These are phyloP conservation scores for Caenorhabditis virilis DNA, from an alignment of 2,888 invertebrate genomes.

Conservation along the genomic window DNA sequence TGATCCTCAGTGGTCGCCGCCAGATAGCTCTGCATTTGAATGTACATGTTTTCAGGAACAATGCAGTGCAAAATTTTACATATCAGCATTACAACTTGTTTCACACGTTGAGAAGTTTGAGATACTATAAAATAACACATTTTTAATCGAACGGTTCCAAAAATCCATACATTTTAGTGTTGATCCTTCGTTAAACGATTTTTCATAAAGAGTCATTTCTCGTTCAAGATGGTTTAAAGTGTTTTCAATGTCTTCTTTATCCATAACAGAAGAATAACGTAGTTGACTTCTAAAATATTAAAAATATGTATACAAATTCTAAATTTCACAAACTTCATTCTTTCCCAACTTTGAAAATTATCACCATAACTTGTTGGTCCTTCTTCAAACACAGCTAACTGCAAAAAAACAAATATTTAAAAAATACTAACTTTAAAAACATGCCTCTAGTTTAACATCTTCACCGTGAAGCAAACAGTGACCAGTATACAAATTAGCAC, in stretches of 20 bases:
- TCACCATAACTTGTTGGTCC: neutral
- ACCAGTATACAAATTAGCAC: conserved; percentile 60
- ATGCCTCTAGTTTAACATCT: conserved; percentile 57
- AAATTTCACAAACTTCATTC: conserved; percentile 31
- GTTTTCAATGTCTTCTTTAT: conserved; percentile 50
- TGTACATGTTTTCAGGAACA: conserved; percentile 44
- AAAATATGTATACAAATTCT: neutral
- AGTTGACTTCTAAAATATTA: conserved; percentile 30
- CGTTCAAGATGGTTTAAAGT: conserved; percentile 24
- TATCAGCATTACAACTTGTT: conserved; percentile 67
- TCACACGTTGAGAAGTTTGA: conserved; percentile 29
- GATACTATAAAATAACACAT: conserved; percentile 33
- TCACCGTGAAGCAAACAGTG: conserved; percentile 56
- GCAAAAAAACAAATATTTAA: too few relatives aligned
- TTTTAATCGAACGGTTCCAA: too few relatives aligned
- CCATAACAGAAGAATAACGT: conserved; percentile 39
- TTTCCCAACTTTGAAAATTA: conserved; percentile 19
- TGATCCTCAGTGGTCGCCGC: conserved; percentile 30
- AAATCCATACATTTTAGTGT: conserved; percentile 28
- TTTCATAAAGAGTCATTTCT: conserved; percentile 43
- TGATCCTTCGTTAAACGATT: conserved; percentile 29
- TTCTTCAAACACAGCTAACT: conserved; percentile 4
- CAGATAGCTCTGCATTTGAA: conserved; percentile 44
- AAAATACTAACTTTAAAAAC: neutral
- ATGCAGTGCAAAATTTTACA: conserved; percentile 69